Percentiles rank a stretch among this genome's conserved stretches.
These are phyloP conservation scores for Circaetus gallicus DNA, from an alignment of 2,113 vertebrate genomes.

Conservation along the genomic window DNA sequence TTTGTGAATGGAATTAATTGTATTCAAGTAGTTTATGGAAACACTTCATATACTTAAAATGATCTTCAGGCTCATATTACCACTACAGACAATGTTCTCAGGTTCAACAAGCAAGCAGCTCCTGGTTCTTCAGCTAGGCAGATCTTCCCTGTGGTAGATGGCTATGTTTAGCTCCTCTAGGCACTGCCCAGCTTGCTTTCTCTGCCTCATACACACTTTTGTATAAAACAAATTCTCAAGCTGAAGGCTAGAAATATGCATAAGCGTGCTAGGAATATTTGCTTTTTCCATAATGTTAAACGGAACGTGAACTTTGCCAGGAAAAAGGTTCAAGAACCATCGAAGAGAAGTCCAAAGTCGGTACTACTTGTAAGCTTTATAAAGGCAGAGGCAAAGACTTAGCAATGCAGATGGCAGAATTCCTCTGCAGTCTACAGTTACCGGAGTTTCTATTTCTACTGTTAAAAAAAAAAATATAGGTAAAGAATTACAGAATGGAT, in stretches of 20 bases:
- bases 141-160: neutral
- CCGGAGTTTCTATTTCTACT: neutral
- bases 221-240: neutral
- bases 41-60: neutral
- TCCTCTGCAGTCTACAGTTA: neutral
- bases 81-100: neutral
- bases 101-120: neutral
- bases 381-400: neutral
- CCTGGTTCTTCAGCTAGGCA: neutral
- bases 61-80: neutral
- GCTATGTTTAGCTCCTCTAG: neutral
- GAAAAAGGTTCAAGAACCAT: neutral
- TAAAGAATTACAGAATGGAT: neutral
- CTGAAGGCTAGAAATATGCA: neutral
- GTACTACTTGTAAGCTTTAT: neutral
- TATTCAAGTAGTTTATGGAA: neutral
- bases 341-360: neutral
- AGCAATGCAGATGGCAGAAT: neutral
- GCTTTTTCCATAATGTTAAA: neutral
- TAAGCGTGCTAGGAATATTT: neutral
- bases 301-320: neutral
- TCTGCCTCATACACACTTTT: neutral
- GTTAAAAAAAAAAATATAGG: neutral
- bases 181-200: neutral
- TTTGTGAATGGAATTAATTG: neutral